Percentiles rank a stretch among this genome's conserved stretches.
Evolutionary conservation across 1,140 invertebrate genomes (phyloP).

Genomic region (Bombus soroeensis): DNA sequence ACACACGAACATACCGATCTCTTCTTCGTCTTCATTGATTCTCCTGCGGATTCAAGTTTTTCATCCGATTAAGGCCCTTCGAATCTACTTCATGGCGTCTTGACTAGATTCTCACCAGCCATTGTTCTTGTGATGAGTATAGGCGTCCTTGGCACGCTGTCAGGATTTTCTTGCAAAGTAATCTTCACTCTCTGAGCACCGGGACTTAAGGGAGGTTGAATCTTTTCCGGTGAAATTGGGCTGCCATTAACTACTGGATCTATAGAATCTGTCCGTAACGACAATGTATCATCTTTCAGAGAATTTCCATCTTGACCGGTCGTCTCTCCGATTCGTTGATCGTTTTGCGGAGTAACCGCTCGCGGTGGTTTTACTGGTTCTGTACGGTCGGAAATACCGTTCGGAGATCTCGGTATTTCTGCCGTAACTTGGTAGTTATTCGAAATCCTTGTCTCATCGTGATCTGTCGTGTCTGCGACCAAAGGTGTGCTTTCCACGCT

Average conservation of each 20-base stretch:
- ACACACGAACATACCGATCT: not conserved
- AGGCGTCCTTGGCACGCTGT: constrained; percentile 81
- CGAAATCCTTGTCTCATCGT: constrained; percentile 56
- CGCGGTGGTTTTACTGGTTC: constrained; percentile 78
- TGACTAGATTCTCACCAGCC: constrained; percentile 80
- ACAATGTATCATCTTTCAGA: constrained; percentile 61
- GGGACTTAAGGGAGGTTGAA: constrained; percentile 74
- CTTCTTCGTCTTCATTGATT: too few relatives aligned
- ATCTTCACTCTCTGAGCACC: constrained; percentile 81
- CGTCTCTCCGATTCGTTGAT: constrained; percentile 27
- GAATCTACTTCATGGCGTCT: constrained; percentile 70
- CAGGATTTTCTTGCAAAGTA: constrained; percentile 79
- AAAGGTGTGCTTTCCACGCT: constrained; percentile 76
- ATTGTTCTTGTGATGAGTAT: constrained; percentile 79
- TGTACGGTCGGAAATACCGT: constrained; percentile 49
- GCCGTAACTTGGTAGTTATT: constrained; percentile 38
- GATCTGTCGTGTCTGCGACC: constrained; percentile 60
- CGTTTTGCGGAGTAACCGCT: constrained; percentile 28
- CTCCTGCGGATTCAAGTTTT: not conserved
- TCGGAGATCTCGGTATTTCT: constrained; percentile 39
- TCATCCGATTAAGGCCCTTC: not conserved
- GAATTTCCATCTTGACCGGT: constrained; percentile 53
- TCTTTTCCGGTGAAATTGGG: constrained; percentile 22
- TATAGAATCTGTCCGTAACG: constrained; percentile 33
- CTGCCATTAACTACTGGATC: constrained; percentile 47